Conservation (phyloP, 2,113 vertebrate species). For the Ctenodactylus gundi region DNA sequence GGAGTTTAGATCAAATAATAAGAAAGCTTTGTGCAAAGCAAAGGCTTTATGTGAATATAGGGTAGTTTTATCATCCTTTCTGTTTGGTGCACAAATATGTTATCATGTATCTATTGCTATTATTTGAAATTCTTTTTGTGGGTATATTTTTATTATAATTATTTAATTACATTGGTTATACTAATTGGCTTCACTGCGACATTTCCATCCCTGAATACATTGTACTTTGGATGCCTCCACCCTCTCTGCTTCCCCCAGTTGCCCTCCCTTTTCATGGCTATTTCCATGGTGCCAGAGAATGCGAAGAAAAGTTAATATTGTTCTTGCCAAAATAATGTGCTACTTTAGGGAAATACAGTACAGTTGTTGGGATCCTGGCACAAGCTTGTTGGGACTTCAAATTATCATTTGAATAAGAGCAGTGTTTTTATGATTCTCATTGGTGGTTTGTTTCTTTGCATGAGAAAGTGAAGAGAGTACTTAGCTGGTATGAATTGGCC, state of each 20-base stretch:
- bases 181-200: neutral
- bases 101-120: neutral
- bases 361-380: neutral
- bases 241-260: neutral
- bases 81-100: neutral
- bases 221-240: neutral
- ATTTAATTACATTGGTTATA: neutral
- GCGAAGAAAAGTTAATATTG: neutral
- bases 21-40: slow-evolving; percentile 12
- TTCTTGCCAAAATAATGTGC: neutral
- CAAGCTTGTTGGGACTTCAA: neutral
- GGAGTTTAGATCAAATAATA: neutral
- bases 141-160: neutral
- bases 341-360: neutral
- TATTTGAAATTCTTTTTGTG: neutral
- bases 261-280: neutral
- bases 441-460: neutral
- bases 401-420: slow-evolving; percentile 12
- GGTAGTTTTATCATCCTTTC: neutral
- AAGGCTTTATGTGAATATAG: slow-evolving; percentile 18
- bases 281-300: neutral
- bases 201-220: neutral
- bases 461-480: neutral
- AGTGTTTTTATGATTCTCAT: neutral
- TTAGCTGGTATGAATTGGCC: neutral